Conservation (phyloP, 2,797 vertebrate genomes). For the Acipenser transmontanus region DNA sequence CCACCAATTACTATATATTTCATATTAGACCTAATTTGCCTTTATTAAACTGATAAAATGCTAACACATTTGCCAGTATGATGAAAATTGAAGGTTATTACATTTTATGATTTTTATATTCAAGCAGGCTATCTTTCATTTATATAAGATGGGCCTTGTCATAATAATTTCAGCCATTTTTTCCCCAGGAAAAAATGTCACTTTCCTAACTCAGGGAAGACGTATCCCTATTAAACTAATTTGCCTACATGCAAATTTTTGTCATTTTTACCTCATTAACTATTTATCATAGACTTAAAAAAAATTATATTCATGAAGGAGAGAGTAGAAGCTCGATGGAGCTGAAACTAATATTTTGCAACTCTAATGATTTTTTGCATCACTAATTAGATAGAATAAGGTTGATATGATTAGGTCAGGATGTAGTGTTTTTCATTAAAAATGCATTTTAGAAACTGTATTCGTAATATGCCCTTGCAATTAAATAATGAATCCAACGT, state of each 20-base stretch:
- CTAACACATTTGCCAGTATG: slow-evolving; percentile 66
- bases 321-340: slow-evolving; percentile 82
- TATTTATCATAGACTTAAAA: slow-evolving; percentile 87
- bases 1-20: slow-evolving; percentile 72
- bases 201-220: slow-evolving; percentile 84
- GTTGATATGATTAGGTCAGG: slow-evolving; percentile 99
- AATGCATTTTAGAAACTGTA: slow-evolving; percentile 96
- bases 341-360: slow-evolving; percentile 99
- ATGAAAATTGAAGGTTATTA: slow-evolving; percentile 86
- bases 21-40: slow-evolving; percentile 82
- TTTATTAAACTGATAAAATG: slow-evolving; percentile 90
- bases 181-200: slow-evolving; percentile 79
- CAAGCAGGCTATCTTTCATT: slow-evolving; percentile 73
- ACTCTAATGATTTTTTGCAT: slow-evolving; percentile 99
- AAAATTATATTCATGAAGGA: slow-evolving; percentile 74
- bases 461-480: slow-evolving; percentile 97
- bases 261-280: slow-evolving; percentile 96
- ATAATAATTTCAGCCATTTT: slow-evolving; percentile 75
- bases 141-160: slow-evolving; percentile 62
- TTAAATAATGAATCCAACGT: slow-evolving; percentile 94
- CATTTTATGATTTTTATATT: slow-evolving; percentile 84
- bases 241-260: slow-evolving; percentile 96
- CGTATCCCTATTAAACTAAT: slow-evolving; percentile 89
- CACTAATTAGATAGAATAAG: slow-evolving; percentile 99
- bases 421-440: slow-evolving; percentile 99